Conservation (phyloP, 1,140 invertebrate species). For the Harlomillsia oculata region DNA sequence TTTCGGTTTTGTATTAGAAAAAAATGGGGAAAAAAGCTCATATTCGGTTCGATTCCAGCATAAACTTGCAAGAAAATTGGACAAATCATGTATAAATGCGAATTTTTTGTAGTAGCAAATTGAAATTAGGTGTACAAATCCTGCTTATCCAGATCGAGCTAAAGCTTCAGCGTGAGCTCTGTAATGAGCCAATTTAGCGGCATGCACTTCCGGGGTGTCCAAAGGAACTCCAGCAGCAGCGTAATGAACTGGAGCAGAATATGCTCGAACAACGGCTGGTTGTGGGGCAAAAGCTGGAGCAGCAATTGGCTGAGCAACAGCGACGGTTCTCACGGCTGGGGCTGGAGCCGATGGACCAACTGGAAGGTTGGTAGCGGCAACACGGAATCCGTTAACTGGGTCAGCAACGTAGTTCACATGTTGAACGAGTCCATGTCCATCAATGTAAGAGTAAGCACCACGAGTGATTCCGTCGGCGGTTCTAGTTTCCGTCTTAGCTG, state of each 20-base stretch:
- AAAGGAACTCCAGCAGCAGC: slow-evolving; percentile 37
- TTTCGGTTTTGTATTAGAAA: too few relatives aligned
- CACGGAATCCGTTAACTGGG: slow-evolving; percentile 52
- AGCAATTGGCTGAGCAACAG: not conserved
- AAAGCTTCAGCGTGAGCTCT: slow-evolving; percentile 35
- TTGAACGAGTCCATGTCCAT: slow-evolving; percentile 56
- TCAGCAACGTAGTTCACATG: slow-evolving; percentile 51
- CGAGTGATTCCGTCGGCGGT: slow-evolving; percentile 37
- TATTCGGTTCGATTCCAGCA: too few relatives aligned
- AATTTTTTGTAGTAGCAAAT: too few relatives aligned
- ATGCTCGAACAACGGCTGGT: not conserved
- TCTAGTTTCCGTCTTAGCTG: slow-evolving; percentile 38
- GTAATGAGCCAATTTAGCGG: slow-evolving; percentile 37
- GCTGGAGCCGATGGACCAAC: slow-evolving; percentile 34
- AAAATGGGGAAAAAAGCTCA: too few relatives aligned
- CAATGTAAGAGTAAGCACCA: slow-evolving; percentile 51
- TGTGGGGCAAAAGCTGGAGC: not conserved
- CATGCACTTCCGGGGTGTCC: slow-evolving; percentile 38
- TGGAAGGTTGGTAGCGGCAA: slow-evolving; percentile 53
- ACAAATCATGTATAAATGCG: too few relatives aligned
- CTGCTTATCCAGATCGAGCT: slow-evolving; percentile 3
- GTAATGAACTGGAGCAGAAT: not conserved
- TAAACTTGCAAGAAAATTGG: too few relatives aligned
- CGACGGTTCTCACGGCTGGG: too few relatives aligned
- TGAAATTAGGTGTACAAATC: too few relatives aligned